Evolutionary conservation across 2,888 invertebrate species (phyloP).

Genomic region (Sinelater perroti): DNA sequence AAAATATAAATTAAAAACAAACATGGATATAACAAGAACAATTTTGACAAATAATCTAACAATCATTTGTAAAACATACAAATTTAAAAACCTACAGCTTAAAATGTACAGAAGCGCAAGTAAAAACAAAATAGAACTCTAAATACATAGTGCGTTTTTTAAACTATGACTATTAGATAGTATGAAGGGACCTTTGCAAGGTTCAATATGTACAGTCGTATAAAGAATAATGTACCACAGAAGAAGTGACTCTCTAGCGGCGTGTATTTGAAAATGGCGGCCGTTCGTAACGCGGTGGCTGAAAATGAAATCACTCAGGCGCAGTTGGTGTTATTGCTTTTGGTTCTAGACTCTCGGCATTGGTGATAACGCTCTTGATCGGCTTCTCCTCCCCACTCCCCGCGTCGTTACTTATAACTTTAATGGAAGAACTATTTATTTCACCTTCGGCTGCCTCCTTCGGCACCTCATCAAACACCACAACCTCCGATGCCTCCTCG

Average conservation of each 20-base stretch:
- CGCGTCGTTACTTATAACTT: slow-evolving; percentile 29
- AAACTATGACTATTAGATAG: slow-evolving; percentile 34
- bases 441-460: slow-evolving; percentile 24
- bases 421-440: slow-evolving; percentile 37
- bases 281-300: slow-evolving; percentile 25
- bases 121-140: slow-evolving; percentile 34
- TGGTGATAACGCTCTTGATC: slow-evolving; percentile 38
- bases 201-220: slow-evolving; percentile 21
- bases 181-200: slow-evolving; percentile 29
- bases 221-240: slow-evolving; percentile 19
- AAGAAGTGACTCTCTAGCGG: slow-evolving; percentile 10
- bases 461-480: slow-evolving; percentile 10
- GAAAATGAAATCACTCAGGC: slow-evolving; percentile 39
- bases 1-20: slow-evolving; percentile 56
- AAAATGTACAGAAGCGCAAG: slow-evolving; percentile 43
- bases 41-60: slow-evolving; percentile 51
- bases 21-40: slow-evolving; percentile 57
- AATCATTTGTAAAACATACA: slow-evolving; percentile 39
- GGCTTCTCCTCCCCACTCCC: slow-evolving; percentile 24
- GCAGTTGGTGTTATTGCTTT: slow-evolving; percentile 42
- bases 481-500: slow-evolving; percentile 12
- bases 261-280: slow-evolving; percentile 28
- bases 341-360: slow-evolving; percentile 36
- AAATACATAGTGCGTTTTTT: slow-evolving; percentile 33
- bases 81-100: slow-evolving; percentile 37